Percentiles rank a stretch among this genome's conserved stretches.
Evolutionary conservation across 2,888 invertebrate species (phyloP).

Genomic region (Tipula confusa): DNA sequence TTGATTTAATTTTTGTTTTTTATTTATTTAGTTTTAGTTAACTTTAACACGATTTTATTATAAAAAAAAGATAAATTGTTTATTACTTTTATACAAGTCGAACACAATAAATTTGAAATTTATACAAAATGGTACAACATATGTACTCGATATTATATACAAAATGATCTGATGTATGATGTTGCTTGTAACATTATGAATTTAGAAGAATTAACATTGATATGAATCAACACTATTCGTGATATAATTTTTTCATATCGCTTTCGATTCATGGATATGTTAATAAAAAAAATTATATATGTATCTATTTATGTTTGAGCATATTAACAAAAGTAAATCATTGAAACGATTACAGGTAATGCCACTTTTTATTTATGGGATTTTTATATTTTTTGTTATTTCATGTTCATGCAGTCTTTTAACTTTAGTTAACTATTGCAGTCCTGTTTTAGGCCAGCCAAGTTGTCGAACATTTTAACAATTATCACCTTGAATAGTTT

Average conservation of each 20-base stretch:
- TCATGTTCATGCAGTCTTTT: too few relatives aligned
- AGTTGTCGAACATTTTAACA: too few relatives aligned
- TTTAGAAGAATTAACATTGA: neutral
- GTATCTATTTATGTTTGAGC: too few relatives aligned
- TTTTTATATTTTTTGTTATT: too few relatives aligned
- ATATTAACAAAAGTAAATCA: too few relatives aligned
- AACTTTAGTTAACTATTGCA: too few relatives aligned
- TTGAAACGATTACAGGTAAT: too few relatives aligned
- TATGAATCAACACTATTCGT: slow-evolving; percentile 12
- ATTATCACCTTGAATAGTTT: too few relatives aligned
- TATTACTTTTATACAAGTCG: neutral
- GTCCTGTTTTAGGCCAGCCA: too few relatives aligned
- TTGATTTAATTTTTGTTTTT: neutral
- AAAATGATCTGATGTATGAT: neutral
- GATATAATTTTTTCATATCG: neutral
- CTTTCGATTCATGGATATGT: too few relatives aligned
- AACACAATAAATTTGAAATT: neutral
- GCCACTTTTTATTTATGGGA: too few relatives aligned
- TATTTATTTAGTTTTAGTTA: slow-evolving; percentile 3
- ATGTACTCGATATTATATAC: neutral
- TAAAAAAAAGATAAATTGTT: neutral
- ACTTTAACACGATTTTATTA: neutral
- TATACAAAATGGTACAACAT: slow-evolving; percentile 4
- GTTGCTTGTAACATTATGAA: neutral
- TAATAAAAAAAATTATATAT: too few relatives aligned